Evolutionary conservation across 2,797 vertebrate genomes (phyloP).

Genomic region (Sebastes matsubarae): DNA sequence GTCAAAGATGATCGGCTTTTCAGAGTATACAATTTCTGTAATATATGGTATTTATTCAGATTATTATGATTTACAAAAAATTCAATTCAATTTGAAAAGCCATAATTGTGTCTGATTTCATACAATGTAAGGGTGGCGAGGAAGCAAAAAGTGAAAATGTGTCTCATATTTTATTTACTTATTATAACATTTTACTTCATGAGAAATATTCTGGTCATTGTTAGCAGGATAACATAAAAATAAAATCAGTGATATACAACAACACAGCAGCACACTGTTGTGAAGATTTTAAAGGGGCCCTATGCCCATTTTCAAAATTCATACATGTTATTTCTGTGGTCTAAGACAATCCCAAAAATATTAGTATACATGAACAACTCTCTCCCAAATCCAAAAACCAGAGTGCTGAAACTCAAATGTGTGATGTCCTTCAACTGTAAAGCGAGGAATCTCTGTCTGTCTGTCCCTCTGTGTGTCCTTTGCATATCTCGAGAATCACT

Average conservation of each 20-base stretch:
- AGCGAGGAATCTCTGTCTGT: no score
- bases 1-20: not conserved
- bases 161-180: not conserved
- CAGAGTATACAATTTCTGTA: not conserved
- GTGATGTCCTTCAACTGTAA: no score
- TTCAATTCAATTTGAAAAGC: no score
- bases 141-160: not conserved
- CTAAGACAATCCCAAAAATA: no score
- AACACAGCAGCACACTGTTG: no score
- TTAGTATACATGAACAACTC: no score
- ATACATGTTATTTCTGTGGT: no score
- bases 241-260: not conserved
- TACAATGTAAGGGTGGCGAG: not conserved
- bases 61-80: not conserved
- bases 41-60: not conserved
- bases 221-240: not conserved
- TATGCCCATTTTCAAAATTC: no score
- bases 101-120: not conserved
- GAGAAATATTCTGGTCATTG: not conserved
- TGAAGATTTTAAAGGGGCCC: not conserved
- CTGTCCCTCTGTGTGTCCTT: no score
- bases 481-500: no score
- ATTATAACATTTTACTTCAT: not conserved
- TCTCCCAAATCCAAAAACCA: no score
- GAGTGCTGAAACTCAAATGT: no score